Percentiles rank a stretch among this genome's conserved stretches.
Conservation (phyloP, 2,888 invertebrate species). For the Acleris emargana region DNA sequence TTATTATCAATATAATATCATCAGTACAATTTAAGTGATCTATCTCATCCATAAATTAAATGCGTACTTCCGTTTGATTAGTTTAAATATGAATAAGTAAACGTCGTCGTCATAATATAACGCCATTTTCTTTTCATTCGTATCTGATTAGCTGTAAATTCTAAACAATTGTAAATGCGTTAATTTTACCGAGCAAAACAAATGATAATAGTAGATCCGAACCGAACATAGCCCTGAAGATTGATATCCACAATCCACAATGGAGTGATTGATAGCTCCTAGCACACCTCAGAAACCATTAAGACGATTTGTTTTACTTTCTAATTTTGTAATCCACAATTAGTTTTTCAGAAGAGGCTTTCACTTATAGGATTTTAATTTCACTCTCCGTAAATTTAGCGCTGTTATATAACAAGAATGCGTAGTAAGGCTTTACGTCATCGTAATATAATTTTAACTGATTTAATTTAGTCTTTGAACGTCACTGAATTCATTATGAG, state of each 20-base stretch:
- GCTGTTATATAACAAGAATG: conserved; percentile 13
- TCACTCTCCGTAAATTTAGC: conserved; percentile 38
- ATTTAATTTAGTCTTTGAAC: conserved; percentile 7
- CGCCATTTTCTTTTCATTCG: conserved; percentile 3
- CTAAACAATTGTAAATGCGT: conserved; percentile 5
- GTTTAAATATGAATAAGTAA: conserved; percentile 18
- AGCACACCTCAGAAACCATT: conserved; percentile 52
- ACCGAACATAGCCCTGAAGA: conserved; percentile 34
- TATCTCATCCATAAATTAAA: conserved; percentile 24
- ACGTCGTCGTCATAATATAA: conserved; percentile 18
- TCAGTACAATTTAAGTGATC: conserved; percentile 18
- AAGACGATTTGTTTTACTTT: conserved; percentile 61
- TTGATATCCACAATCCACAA: conserved; percentile 40
- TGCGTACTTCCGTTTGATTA: conserved; percentile 24
- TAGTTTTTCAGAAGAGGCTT: conserved; percentile 61
- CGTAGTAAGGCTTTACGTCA: conserved; percentile 9
- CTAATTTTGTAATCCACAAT: conserved; percentile 65
- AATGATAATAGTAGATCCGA: conserved; percentile 6
- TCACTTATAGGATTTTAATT: conserved; percentile 62
- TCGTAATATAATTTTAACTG: conserved; percentile 15
- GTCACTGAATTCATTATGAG: background rate
- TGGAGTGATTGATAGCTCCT: conserved; percentile 57
- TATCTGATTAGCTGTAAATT: background rate
- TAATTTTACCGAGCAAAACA: conserved; percentile 1
- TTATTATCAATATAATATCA: too few species aligned